These are phyloP conservation scores for Pitangus sulphuratus DNA, from an alignment of 2,797 vertebrate species.

Conservation along the genomic window DNA sequence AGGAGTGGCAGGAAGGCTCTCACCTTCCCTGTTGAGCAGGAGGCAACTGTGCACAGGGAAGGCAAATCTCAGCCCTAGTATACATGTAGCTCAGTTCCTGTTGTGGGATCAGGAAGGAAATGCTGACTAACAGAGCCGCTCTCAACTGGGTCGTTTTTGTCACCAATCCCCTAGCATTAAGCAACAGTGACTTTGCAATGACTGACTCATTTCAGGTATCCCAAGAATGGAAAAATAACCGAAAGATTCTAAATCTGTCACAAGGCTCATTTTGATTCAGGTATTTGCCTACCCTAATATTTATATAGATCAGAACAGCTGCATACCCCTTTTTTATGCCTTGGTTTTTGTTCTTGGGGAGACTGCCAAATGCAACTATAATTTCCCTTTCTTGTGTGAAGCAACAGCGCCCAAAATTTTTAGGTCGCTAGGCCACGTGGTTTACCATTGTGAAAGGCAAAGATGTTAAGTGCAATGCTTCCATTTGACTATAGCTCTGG, in stretches of 20 bases:
- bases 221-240: not conserved
- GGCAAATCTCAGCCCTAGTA: not conserved
- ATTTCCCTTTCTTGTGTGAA: constrained; percentile 23
- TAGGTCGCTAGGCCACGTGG: not conserved
- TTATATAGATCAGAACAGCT: not conserved
- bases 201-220: constrained; percentile 20
- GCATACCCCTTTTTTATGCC: not conserved
- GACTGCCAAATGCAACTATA: not conserved
- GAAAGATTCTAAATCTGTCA: not conserved
- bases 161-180: not conserved
- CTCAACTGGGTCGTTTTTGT: not conserved
- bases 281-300: constrained; percentile 4
- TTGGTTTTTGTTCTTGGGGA: not conserved
- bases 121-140: constrained; percentile 45
- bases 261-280: not conserved
- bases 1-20: not conserved
- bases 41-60: not conserved
- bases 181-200: not conserved
- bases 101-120: constrained; percentile 51
- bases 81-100: not conserved
- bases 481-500: fast-evolving
- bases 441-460: not conserved
- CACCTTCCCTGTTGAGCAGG: not conserved
- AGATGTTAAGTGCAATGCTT: not conserved
- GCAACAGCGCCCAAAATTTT: not conserved